phyloP scores from a whole-genome alignment of 2,888 invertebrate genomes.

The Chelonus formosanus region DNA sequence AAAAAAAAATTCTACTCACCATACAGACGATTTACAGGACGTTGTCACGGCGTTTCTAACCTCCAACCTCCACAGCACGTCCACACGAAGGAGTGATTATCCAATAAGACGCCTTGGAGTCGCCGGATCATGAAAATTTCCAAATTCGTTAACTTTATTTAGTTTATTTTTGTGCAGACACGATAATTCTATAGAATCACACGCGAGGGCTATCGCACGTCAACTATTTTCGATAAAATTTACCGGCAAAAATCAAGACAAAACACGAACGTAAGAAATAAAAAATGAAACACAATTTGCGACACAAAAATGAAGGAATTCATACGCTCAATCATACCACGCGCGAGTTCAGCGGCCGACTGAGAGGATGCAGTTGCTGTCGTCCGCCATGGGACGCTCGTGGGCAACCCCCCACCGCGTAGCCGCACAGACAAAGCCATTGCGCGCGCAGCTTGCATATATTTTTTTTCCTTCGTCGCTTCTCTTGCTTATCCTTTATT shows the following conservation, averaged over 20 bases:
- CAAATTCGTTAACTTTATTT: slow-evolving; percentile 4
- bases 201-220: neutral
- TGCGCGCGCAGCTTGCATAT: slow-evolving; percentile 58
- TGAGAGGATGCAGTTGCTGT: slow-evolving; percentile 62
- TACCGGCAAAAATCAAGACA: neutral
- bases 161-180: slow-evolving; percentile 14
- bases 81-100: slow-evolving; percentile 16
- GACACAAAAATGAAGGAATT: slow-evolving; percentile 32
- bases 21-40: slow-evolving; percentile 11
- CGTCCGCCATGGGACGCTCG: slow-evolving; percentile 59
- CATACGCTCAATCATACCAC: slow-evolving; percentile 49
- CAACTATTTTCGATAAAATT: neutral
- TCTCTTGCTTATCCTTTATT: neutral
- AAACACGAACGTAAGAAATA: slow-evolving; percentile 5
- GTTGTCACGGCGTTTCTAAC: slow-evolving; percentile 20
- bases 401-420: slow-evolving; percentile 42
- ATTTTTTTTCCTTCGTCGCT: slow-evolving; percentile 29
- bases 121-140: slow-evolving; percentile 13
- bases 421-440: slow-evolving; percentile 59
- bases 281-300: slow-evolving; percentile 19
- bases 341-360: slow-evolving; percentile 65
- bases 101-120: slow-evolving; percentile 2
- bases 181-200: slow-evolving; percentile 11
- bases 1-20: slow-evolving; percentile 16
- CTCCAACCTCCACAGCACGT: slow-evolving; percentile 23